phyloP scores from a whole-genome alignment of 2,797 vertebrate genomes.

The Pantherophis alleghaniensis region DNA sequence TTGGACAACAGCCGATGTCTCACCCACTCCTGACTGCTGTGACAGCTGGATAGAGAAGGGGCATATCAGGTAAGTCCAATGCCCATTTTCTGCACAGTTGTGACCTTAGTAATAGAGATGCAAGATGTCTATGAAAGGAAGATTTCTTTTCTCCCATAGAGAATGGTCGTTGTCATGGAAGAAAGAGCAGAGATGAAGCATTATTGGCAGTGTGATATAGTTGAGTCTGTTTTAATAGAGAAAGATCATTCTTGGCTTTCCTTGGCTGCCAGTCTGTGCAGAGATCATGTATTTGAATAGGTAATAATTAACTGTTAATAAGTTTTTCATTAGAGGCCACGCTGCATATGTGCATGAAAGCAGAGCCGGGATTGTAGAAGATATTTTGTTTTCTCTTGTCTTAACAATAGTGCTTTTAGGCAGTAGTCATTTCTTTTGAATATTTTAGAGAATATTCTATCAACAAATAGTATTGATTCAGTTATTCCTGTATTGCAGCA shows the following conservation, averaged over 20 bases:
- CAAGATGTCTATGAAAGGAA: not conserved
- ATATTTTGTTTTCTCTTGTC: conserved; percentile 20
- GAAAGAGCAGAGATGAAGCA: not conserved
- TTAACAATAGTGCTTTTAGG: not conserved
- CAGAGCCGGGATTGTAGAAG: not conserved
- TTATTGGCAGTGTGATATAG: conserved; percentile 62
- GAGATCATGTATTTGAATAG: conserved; percentile 56
- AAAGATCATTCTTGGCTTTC: conserved; percentile 53
- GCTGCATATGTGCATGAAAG: conserved; percentile 19
- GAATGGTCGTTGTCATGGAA: conserved; percentile 38
- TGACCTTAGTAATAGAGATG: fast-evolving
- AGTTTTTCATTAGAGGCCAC: conserved; percentile 53
- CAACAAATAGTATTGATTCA: not conserved
- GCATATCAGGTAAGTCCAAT: no score
- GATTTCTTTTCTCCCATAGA: not conserved
- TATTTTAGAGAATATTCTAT: not conserved
- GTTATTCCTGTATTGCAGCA: not conserved
- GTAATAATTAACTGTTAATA: conserved; percentile 68
- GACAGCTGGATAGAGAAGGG: no score
- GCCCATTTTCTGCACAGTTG: fast-evolving
- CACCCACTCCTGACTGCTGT: no score
- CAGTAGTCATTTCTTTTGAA: not conserved
- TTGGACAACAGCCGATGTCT: no score
- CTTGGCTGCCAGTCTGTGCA: conserved; percentile 9
- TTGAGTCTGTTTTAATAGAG: conserved; percentile 59